Base-by-base conservation (phyloP, 2,113 vertebrate genomes). In the Microcebus griseorufus region DNA sequence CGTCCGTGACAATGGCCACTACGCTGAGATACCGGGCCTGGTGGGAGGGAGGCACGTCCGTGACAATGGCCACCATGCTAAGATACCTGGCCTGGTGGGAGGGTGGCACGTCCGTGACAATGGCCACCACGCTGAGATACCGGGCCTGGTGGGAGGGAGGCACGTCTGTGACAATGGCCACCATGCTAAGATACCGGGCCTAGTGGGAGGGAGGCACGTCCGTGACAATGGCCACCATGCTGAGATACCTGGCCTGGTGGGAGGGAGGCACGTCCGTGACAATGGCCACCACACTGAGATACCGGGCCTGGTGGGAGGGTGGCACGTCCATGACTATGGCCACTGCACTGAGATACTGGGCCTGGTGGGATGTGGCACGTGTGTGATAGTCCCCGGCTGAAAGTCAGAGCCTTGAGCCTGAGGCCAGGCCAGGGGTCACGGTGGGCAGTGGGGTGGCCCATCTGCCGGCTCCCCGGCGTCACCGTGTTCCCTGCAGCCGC, bases 261-360 rank as follows among this genome's bases (percentile, higher is more conserved):
- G n/a, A 27, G n/a, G 42, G 22, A 14, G 39, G 27, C 11, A 2
- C 12, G 9, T 82, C 69, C 13, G 18, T 18, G 8, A 12, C 2
- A 3, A 8, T 2, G 75, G 6, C 42, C 42, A 45, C 42, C 1
- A 0, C 6, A 0, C 7, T 45, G 42, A 45, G 42, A 10, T 5
- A 3, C 45, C 6, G 6, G 55, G 3, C 62, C 11, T 64, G 10
- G 62, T 29, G 60, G 22, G n/a, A 27, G 32, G 22, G 22, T 18
- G 39, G 34, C 11, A 2, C 12, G 9, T 82, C 69, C 14, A 23
- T 18, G 10, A 12, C 2, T 2, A 10, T 2, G 75, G 42, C 42
- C 42, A 45, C 42, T 6, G 7, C 42, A 6, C 6, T 45, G 42
- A 45, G 42, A 10, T 5, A 3, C 48, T 2, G 12, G 55, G 9